Evolutionary conservation across 2,113 vertebrate genomes (phyloP).

Genomic region (human): GRCh38 chr7:126857001-126857500

Average conservation of each 20-base stretch:
- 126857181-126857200: background rate
- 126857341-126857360: background rate
- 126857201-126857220: background rate
- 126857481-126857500: background rate
- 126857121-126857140: background rate
- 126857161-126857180: conserved; percentile 3
- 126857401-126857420: background rate
- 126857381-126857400: background rate
- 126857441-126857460: background rate
- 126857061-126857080: background rate
- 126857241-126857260: background rate
- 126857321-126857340: conserved; percentile 44
- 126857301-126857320: background rate
- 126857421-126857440: background rate
- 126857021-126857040: background rate
- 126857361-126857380: background rate
- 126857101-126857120: conserved; percentile 22
- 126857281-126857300: conserved; percentile 13
- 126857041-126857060: conserved; percentile 41
- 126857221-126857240: background rate
- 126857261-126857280: background rate
- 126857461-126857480: background rate
- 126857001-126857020: conserved; percentile 18
- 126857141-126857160: conserved; percentile 4
- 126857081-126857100: conserved; percentile 20